Percentiles rank a stretch among this genome's conserved stretches.
Conservation (phyloP, 35 echinoderm and acorn worm genomes). For the Apostichopus californicus region DNA sequence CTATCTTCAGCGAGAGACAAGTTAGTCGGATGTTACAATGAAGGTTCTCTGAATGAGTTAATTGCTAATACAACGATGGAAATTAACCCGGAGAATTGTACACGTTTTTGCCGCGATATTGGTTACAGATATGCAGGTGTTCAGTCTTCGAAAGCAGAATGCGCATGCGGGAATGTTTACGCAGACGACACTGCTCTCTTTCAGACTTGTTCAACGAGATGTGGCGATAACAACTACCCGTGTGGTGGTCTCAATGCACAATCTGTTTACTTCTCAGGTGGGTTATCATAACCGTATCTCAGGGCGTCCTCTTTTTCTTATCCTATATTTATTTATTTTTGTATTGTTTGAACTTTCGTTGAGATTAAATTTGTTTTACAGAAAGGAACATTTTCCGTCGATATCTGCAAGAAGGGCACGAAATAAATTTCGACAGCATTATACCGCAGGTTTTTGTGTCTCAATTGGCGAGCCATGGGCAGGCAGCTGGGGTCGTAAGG, state of each 20-base stretch:
- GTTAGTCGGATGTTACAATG: slow-evolving; percentile 59
- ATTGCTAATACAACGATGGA: slow-evolving; percentile 27
- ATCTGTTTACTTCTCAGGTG: slow-evolving; percentile 71
- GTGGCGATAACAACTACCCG: slow-evolving; percentile 59
- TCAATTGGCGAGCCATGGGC: too few relatives aligned
- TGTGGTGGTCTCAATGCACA: slow-evolving; percentile 60
- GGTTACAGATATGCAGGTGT: slow-evolving; percentile 64
- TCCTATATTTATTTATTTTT: too few relatives aligned
- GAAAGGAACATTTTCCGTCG: too few relatives aligned
- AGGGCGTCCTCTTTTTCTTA: too few relatives aligned
- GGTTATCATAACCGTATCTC: too few relatives aligned
- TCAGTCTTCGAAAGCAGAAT: slow-evolving; percentile 8
- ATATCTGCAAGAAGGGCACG: too few relatives aligned
- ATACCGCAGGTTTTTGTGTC: too few relatives aligned
- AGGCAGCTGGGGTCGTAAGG: too few relatives aligned
- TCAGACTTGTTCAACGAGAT: slow-evolving; percentile 40
- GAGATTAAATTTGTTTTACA: not conserved
- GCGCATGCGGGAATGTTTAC: slow-evolving; percentile 61
- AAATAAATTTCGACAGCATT: too few relatives aligned
- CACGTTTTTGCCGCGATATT: slow-evolving; percentile 17
- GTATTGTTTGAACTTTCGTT: not conserved
- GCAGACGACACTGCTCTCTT: not conserved
- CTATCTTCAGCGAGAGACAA: slow-evolving; percentile 50
- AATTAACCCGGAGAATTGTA: slow-evolving; percentile 53
- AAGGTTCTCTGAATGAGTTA: slow-evolving; percentile 54